Evolutionary conservation across 2,888 invertebrate genomes (phyloP).

Genomic region (Sisyra terminalis): DNA sequence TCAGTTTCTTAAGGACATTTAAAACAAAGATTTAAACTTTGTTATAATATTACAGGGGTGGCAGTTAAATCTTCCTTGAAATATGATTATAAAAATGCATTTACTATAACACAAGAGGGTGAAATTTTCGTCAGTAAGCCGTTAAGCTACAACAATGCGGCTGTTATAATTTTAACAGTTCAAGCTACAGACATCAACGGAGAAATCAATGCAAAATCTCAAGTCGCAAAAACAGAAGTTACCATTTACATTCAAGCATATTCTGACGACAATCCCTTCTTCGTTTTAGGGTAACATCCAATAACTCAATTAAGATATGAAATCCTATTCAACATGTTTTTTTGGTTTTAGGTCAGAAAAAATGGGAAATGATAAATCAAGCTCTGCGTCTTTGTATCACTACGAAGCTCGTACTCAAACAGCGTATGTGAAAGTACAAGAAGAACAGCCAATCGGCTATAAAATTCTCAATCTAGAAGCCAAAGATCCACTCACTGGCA

Average conservation of each 20-base stretch:
- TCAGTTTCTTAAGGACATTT: neutral
- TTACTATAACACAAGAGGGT: conserved; percentile 54
- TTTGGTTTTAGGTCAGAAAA: neutral
- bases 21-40: neutral
- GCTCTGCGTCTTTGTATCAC: too few relatives aligned
- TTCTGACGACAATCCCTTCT: conserved; percentile 59
- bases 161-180: conserved; percentile 56
- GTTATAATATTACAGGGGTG: conserved; percentile 21
- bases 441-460: conserved; percentile 61
- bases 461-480: conserved; percentile 50
- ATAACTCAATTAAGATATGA: neutral
- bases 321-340: neutral
- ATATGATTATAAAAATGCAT: conserved; percentile 48
- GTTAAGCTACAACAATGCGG: conserved; percentile 54
- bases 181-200: conserved; percentile 56
- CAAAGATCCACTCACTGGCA: conserved; percentile 50
- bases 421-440: conserved; percentile 41
- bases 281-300: conserved; percentile 45
- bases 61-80: conserved; percentile 40
- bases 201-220: conserved; percentile 41
- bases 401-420: conserved; percentile 3
- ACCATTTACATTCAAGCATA: conserved; percentile 65
- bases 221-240: conserved; percentile 48
- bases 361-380: neutral
- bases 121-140: conserved; percentile 48